Percentiles rank a stretch among this genome's conserved stretches.
Evolutionary conservation across 1,140 invertebrate species (phyloP).

Genomic region (Coelopa frigida): DNA sequence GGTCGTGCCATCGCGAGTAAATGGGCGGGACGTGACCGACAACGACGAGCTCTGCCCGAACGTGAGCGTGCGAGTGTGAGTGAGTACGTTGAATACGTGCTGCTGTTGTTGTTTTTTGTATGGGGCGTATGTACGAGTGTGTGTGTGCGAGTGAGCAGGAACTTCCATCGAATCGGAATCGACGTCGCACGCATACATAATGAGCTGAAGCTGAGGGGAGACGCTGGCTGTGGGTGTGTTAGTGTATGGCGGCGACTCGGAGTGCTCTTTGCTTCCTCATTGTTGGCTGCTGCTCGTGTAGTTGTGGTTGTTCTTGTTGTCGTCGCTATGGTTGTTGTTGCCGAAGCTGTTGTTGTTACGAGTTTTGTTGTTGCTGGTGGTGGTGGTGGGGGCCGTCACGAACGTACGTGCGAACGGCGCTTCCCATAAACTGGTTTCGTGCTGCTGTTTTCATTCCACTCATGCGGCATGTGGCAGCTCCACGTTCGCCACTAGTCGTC

Average conservation of each 20-base stretch:
- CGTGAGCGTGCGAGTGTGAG: not conserved
- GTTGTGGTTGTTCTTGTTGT: too few species aligned
- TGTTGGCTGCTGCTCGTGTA: not conserved
- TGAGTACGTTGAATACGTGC: constrained; percentile 16
- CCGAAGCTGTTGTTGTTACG: too few species aligned
- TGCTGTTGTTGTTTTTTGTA: constrained; percentile 14
- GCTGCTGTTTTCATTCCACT: constrained; percentile 7
- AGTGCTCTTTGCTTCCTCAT: constrained; percentile 8
- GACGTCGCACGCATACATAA: constrained; percentile 43
- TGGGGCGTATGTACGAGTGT: not conserved
- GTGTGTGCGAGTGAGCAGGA: not conserved
- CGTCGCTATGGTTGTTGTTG: too few species aligned
- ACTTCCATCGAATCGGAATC: constrained; percentile 38
- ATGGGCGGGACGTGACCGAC: constrained; percentile 45
- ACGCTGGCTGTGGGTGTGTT: not conserved
- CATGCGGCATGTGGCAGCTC: too few species aligned
- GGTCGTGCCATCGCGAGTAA: constrained; percentile 28
- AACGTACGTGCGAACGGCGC: constrained; percentile 7
- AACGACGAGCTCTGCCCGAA: constrained; percentile 2
- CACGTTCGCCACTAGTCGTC: not conserved
- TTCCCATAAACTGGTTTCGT: constrained; percentile 6
- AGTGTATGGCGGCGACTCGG: not conserved
- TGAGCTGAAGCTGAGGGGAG: constrained; percentile 19
- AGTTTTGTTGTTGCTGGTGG: too few species aligned
- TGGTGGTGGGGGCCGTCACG: too few species aligned